Base-by-base conservation (phyloP, 2,888 invertebrate species). In the Parapristionchus giblindavisi region DNA sequence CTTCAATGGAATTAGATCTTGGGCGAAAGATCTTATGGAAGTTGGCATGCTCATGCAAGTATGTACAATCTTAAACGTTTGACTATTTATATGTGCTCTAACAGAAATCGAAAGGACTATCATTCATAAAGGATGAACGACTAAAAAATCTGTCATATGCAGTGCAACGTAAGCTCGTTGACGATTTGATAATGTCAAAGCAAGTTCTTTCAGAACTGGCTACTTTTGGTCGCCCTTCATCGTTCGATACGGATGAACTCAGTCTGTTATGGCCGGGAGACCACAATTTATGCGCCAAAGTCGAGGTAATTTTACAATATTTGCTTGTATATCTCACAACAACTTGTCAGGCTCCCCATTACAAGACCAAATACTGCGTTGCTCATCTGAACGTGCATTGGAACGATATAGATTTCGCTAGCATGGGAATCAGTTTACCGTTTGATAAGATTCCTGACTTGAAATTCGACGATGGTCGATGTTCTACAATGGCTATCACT, bases 231-330 rank as follows among this genome's bases (percentile, higher is more conserved):
- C 63, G 27, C 32, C 63, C 63, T 43, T 43, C 40, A 8, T 65
- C 63, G 40, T 21, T 65, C 17, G 27, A 65, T 43, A 11, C n/a
- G 17, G 29, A 65, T 8, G 63, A 65, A 29, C 43, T 65, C 21
- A 27, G 43, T 1, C 27, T 40, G 29, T 29, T 43, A 3, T 65
- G 24, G 24, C 43, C 63, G 34, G 63, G 63, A 4, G 63, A 65
- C 36, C 43, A 21, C 63, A 65, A 65, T 21, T 21, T 65, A 29
- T 65, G 63, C 43, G 4, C 8, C 29, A 65, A 17, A 17, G 32
- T 65, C 27, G 43, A 65, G 27, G 63, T 43, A 14, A 43, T 8
- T 43, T 17, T 8, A 17, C 17, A 14, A 8, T 43, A 8, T 43
- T 43, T 17, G 17, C n/a, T n/a, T n/a, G 8, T 3, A 5, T 34